Conservation (phyloP, 2,888 invertebrate genomes). For the Abscondita cerata region DNA sequence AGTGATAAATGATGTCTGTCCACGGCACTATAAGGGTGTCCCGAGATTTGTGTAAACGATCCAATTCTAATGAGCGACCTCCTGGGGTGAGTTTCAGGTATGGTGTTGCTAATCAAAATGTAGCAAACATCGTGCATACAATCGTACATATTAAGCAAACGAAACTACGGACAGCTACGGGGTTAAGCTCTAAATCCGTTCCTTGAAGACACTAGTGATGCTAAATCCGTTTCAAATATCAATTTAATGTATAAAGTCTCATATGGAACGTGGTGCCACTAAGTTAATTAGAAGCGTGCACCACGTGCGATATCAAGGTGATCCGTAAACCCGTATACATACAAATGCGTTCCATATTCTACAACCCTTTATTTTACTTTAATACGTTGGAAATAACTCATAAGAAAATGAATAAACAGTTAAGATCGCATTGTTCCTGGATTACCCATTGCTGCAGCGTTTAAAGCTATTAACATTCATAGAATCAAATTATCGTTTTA, state of each 20-base stretch:
- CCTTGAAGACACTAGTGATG: slow-evolving; percentile 29
- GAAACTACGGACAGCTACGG: slow-evolving; percentile 28
- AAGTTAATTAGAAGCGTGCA: slow-evolving; percentile 50
- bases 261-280: slow-evolving; percentile 48
- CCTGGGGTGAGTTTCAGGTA: slow-evolving; percentile 37
- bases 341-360: slow-evolving; percentile 50
- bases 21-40: slow-evolving; percentile 48
- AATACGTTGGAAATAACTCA: slow-evolving; percentile 21
- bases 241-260: slow-evolving; percentile 50
- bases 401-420: slow-evolving; percentile 9
- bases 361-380: slow-evolving; percentile 37
- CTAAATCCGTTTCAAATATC: slow-evolving; percentile 48
- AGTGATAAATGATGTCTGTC: slow-evolving; percentile 54
- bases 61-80: slow-evolving; percentile 39
- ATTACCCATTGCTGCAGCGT: not conserved
- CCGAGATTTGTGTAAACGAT: slow-evolving; percentile 49
- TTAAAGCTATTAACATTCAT: no score
- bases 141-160: slow-evolving; percentile 33
- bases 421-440: not conserved
- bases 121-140: slow-evolving; percentile 36
- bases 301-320: slow-evolving; percentile 47
- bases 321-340: slow-evolving; percentile 47
- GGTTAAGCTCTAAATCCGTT: slow-evolving; percentile 30
- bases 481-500: no score
- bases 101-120: slow-evolving; percentile 46